Evolutionary conservation across 2,113 vertebrate genomes (phyloP).

Genomic region (Etia nguti): DNA sequence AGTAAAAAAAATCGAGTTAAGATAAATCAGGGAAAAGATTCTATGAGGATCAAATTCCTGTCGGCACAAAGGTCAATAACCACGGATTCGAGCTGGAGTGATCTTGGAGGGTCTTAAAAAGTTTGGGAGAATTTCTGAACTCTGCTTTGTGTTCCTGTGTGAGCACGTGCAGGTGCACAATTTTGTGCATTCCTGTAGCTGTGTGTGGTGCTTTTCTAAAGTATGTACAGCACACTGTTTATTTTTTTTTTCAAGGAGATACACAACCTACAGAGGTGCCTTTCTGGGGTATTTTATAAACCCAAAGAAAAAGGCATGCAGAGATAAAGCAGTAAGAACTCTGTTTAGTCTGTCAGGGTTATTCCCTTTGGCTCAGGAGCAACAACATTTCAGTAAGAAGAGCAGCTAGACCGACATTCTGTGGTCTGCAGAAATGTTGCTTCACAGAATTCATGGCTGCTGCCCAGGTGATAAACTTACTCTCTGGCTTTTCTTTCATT

Average conservation of each 20-base stretch:
- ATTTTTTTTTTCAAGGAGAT: not conserved
- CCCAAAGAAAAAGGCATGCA: not conserved
- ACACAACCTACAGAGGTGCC: not conserved
- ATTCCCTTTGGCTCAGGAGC: not conserved
- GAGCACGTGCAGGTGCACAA: not conserved
- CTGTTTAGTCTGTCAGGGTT: slow-evolving; percentile 6
- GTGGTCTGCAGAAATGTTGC: not conserved
- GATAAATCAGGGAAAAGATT: slow-evolving; percentile 13
- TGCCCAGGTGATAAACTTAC: slow-evolving; percentile 7
- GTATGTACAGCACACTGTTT: not conserved
- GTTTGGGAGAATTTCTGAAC: not conserved
- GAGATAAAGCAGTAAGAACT: slow-evolving; percentile 30
- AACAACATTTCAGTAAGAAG: not conserved
- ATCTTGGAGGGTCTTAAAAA: slow-evolving; percentile 1
- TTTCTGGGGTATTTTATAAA: not conserved
- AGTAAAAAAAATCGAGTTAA: not conserved
- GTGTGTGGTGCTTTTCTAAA: not conserved
- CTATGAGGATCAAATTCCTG: not conserved
- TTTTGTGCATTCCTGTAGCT: not conserved
- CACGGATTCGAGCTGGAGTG: not conserved
- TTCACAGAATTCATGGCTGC: not conserved
- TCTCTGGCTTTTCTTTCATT: not conserved
- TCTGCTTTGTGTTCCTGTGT: not conserved
- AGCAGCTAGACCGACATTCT: not conserved
- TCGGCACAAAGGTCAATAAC: not conserved